A percentile compares a stretch with the other conserved stretches of the same genome.
Conservation (phyloP, 1,140 invertebrate species). For the Ruditapes philippinarum region DNA sequence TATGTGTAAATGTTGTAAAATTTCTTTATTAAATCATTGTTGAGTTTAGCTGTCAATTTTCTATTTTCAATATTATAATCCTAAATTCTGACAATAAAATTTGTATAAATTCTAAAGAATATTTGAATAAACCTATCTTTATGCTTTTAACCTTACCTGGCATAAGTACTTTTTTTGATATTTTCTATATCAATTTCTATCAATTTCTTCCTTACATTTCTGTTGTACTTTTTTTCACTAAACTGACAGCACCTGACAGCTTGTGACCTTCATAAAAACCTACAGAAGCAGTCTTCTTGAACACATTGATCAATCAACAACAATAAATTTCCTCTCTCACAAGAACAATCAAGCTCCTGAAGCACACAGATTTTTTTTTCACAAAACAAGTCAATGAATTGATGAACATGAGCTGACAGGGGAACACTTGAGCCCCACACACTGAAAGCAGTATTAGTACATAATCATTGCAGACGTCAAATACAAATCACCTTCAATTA, state of each 20-base stretch:
- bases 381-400: background rate
- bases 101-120: too few species aligned
- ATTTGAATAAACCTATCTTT: too few species aligned
- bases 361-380: background rate
- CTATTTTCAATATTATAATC: too few species aligned
- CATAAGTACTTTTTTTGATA: too few species aligned
- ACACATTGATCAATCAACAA: background rate
- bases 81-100: too few species aligned
- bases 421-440: conserved; percentile 6
- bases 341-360: background rate
- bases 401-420: background rate
- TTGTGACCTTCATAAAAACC: background rate
- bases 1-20: too few species aligned
- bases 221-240: background rate
- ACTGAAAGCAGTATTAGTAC: conserved; percentile 35
- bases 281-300: background rate
- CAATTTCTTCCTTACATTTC: too few species aligned
- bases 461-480: conserved; percentile 42
- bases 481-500: conserved; percentile 49
- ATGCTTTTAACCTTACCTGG: too few species aligned
- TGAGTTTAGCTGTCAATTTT: too few species aligned
- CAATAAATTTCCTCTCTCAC: background rate
- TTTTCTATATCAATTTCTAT: too few species aligned
- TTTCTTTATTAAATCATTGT: too few species aligned
- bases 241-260: background rate